These are phyloP conservation scores for Drosophila kurseongensis DNA, from an alignment of 1,140 invertebrate species.

Conservation along the genomic window DNA sequence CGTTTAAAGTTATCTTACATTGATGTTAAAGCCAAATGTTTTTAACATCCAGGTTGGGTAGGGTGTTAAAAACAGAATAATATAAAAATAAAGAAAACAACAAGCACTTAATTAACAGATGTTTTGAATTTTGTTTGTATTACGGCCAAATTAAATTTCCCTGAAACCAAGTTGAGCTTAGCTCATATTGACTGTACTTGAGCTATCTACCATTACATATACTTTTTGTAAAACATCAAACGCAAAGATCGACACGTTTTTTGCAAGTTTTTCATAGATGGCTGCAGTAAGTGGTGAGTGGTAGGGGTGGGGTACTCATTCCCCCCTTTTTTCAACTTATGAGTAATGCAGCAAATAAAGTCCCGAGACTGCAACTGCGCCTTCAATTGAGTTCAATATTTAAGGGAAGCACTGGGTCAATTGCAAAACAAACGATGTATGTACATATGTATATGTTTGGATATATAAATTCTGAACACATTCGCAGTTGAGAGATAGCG, in stretches of 20 bases:
- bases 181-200: conserved; percentile 6
- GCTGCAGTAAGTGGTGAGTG: not conserved
- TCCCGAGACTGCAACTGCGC: conserved; percentile 33
- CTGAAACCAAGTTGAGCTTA: not conserved
- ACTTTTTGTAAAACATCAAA: conserved; percentile 58
- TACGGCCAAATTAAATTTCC: too few species aligned
- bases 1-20: too few species aligned
- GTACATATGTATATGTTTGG: conserved; percentile 20
- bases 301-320: not conserved
- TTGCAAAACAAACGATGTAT: conserved; percentile 66
- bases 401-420: conserved; percentile 63
- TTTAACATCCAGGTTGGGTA: too few species aligned
- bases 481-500: conserved; percentile 47
- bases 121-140: too few species aligned
- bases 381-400: conserved; percentile 74
- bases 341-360: conserved; percentile 49
- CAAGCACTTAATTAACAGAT: too few species aligned
- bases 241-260: conserved; percentile 52
- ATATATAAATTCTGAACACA: conserved; percentile 32
- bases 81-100: too few species aligned
- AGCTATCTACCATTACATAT: conserved; percentile 8
- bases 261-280: conserved; percentile 24
- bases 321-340: conserved; percentile 20
- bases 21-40: too few species aligned
- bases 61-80: too few species aligned